Percentiles rank a stretch among this genome's conserved stretches.
These are phyloP conservation scores for Mormyrops attenuatus DNA, from an alignment of 2,797 vertebrate genomes.

Conservation along the genomic window DNA sequence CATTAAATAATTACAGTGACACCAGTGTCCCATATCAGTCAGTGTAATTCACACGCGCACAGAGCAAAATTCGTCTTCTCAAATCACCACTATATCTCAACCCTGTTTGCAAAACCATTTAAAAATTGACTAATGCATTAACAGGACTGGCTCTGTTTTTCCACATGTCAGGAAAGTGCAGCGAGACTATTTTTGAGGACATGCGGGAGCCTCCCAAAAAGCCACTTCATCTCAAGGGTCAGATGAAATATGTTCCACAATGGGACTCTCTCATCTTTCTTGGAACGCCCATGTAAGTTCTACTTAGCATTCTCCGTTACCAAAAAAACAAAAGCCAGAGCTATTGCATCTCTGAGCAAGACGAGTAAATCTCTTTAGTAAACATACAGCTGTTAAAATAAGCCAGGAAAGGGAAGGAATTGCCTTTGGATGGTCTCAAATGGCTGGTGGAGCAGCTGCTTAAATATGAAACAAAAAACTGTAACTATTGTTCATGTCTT, in stretches of 20 bases:
- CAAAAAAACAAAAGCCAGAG: not conserved
- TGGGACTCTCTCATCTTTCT: slow-evolving; percentile 72
- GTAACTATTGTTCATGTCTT: not conserved
- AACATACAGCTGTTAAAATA: not conserved
- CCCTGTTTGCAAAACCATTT: not conserved
- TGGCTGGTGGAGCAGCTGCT: not conserved
- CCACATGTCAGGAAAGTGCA: slow-evolving; percentile 57
- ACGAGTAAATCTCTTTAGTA: not conserved
- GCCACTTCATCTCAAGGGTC: slow-evolving; percentile 66
- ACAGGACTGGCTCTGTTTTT: not conserved
- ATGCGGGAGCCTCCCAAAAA: slow-evolving; percentile 66
- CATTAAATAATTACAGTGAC: not conserved
- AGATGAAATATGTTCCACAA: slow-evolving; percentile 69
- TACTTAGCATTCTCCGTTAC: not conserved
- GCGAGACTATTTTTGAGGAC: slow-evolving; percentile 68
- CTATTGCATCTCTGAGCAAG: not conserved
- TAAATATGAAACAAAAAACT: not conserved
- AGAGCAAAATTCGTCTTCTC: not conserved
- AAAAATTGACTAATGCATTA: not conserved
- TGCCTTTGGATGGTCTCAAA: not conserved
- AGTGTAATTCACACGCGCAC: not conserved
- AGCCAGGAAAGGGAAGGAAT: not conserved
- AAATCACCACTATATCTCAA: not conserved
- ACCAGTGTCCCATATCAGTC: not conserved
- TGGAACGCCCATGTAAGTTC: slow-evolving; percentile 65